Base-by-base conservation (phyloP, 1,140 invertebrate species). In the Tetramorium alpestre region DNA sequence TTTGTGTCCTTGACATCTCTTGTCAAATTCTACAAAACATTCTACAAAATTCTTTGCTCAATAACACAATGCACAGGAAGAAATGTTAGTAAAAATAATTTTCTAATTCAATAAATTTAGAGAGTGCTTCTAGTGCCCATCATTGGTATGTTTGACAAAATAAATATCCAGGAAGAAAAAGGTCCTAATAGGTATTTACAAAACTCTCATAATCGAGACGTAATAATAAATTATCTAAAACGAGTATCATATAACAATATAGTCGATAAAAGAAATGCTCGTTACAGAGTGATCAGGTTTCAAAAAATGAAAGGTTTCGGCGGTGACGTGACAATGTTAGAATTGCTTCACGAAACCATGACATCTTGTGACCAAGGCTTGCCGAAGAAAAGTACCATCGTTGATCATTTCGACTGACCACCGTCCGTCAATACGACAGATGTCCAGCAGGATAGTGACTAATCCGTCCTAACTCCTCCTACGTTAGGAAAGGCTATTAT, bases 371-470 rank as follows among this genome's bases (percentile, higher is more conserved):
- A 41, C 44, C 16, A 56, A 49, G 18, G 33, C 58, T 41, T 72
- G 41, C 77, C 67, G 33, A 58, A 60, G 47, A 64, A 60, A 44
- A 89, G 72, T 77, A 49, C 88, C 81, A 93, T 94, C 95, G 94
- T 95, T 95, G 95, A 94, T 94, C 94, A 95, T 88, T 88, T 92
- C 51, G 65, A 87, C 93, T 95, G 95, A 95, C 95, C 95, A 94
- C 41, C 82, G 94, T 94, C 94, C 93, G 76, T 93, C 94, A 93
- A 93, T 91, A 90, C 92, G 92, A 95, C 95, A 95, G 94, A 95
- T 95, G 94, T 94, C 93, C 93, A 80, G 87, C 86, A 88, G 90
- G 88, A 90, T 89, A 87, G 85, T 90, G 90, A 13, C 89, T 95
- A 95, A 95, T 95, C 94, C 94, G 87, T 89, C 93, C 93, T 93